Base-by-base conservation (phyloP, 2,888 invertebrate genomes). In the Carterocephalus palaemon region DNA sequence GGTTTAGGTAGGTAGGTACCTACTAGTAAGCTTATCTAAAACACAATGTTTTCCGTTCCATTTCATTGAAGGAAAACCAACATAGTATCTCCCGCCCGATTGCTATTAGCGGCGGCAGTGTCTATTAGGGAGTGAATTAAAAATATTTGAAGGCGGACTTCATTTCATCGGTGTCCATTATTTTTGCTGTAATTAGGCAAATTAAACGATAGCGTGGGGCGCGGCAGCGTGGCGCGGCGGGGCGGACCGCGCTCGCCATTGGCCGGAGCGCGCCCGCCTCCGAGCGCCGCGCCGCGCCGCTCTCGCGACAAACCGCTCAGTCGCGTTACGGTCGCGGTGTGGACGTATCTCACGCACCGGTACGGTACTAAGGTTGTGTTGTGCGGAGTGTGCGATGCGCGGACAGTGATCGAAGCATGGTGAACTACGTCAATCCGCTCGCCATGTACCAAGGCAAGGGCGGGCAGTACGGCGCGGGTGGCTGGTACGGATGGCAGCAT, bases 391-490 rank as follows among this genome's bases (percentile, higher is more conserved):
- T 82, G 84, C 73, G 67, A 83, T 84, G 85, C 77, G 68, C 67
- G 80, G 82, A 78, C 82, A 70, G 80, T 83, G 83, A 80, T 70
- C 70, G 64, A 76, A 83, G 76, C 71, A 93, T 93, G 93, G 92
- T 93, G 82, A 92, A 92, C 57, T 93, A 93, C 76, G 93, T 91
- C 64, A 90, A 90, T 78, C 88, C 91, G 74, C 80, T 91, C 66
- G 88, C 90, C 75, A 89, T 91, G 83, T 92, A 92, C 78, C 88
- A 90, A 70, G 91, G 91, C 74, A 92, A 91, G 70, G 89, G 85
- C 68, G 80, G 77, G 64, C 77, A 80, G 59, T 85, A 86, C 75
- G 77, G 82, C 51, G 67, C 69, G 49, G 71, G 80, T 49, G 81
- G 86, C 52, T 87, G 87, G 87, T 86, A 84, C 60, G 79, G 87